phyloP scores from a whole-genome alignment of 2,797 vertebrate genomes.

The Malurus leucopterus region DNA sequence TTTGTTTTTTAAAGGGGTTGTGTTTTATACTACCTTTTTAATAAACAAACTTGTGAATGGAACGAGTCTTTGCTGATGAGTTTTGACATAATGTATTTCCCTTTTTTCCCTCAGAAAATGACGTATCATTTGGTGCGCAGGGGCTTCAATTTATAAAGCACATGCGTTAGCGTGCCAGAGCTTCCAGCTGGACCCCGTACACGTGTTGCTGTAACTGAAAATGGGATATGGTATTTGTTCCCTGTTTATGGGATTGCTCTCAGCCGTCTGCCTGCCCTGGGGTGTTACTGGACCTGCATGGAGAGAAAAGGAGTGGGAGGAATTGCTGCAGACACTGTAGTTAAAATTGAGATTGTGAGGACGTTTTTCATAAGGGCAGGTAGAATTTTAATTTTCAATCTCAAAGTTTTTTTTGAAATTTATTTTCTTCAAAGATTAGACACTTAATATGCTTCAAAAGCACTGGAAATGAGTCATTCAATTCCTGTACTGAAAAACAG shows the following conservation, averaged over 20 bases:
- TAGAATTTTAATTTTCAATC: background rate
- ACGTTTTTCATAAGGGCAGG: background rate
- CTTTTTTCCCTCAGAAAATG: background rate
- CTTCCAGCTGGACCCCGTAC: background rate
- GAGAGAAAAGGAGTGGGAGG: background rate
- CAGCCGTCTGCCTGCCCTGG: background rate
- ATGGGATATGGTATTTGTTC: background rate
- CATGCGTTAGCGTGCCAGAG: background rate
- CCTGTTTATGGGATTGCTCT: background rate
- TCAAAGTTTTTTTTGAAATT: accelerated
- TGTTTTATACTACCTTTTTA: constrained; percentile 66
- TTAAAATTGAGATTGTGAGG: background rate
- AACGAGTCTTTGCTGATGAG: background rate
- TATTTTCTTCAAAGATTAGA: background rate
- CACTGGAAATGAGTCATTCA: background rate
- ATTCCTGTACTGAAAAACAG: background rate
- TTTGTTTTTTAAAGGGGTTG: constrained; percentile 59
- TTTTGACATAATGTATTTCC: background rate
- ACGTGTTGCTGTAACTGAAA: accelerated
- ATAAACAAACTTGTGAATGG: constrained; percentile 41
- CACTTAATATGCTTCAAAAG: background rate
- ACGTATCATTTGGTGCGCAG: background rate
- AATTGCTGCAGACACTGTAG: accelerated
- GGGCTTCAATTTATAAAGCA: background rate
- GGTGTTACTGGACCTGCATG: background rate